Evolutionary conservation across 2,797 vertebrate genomes (phyloP).

Genomic region (Pseudotriccus pelzelni): DNA sequence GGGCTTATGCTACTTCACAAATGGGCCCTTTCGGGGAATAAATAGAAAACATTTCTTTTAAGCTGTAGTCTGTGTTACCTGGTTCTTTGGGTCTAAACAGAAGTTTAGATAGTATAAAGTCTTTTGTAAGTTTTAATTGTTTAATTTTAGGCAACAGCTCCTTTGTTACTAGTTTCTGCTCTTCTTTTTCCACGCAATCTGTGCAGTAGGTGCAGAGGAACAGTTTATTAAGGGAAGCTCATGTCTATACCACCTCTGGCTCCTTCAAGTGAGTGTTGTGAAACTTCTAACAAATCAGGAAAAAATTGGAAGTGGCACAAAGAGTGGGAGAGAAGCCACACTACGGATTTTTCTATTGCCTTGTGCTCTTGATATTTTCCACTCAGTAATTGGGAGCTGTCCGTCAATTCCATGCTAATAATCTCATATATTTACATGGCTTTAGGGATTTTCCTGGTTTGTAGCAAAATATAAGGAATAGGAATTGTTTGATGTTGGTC

Average conservation of each 20-base stretch:
- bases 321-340: not conserved
- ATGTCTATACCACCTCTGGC: not conserved
- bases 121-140: not conserved
- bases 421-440: not conserved
- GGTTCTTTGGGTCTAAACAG: not conserved
- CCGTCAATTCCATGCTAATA: not conserved
- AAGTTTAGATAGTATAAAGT: not conserved
- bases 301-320: not conserved
- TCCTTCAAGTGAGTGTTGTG: not conserved
- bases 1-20: not conserved
- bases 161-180: not conserved
- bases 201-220: not conserved
- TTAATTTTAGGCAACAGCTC: not conserved
- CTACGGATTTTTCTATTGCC: not conserved
- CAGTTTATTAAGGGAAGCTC: not conserved
- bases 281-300: not conserved
- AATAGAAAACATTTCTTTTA: slow-evolving; percentile 1
- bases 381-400: not conserved
- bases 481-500: not conserved
- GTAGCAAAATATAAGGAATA: not conserved
- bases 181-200: not conserved
- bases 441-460: not conserved
- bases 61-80: not conserved
- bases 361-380: not conserved
- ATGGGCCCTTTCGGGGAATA: not conserved